Evolutionary conservation across 1,140 invertebrate genomes (phyloP), one percentile per base, ranked within the genome.

Genomic region (Zophobas atratus): DNA sequence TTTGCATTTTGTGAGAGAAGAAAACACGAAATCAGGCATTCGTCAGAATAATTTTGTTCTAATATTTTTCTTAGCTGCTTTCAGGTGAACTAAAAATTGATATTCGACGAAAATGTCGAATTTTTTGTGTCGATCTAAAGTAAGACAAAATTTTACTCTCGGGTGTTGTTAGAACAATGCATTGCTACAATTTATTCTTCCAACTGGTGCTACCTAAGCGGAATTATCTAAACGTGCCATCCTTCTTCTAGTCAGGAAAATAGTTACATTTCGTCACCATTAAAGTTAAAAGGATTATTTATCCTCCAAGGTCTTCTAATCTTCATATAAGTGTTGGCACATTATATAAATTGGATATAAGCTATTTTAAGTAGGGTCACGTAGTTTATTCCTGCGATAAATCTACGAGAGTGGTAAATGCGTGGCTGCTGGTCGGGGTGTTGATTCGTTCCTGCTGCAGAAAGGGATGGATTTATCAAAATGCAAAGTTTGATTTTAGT

Each of bases 321-420:
- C 60, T 67, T 39, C 39, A 67, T 67, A 43, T 39, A 67, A 67
- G 60, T 73, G 70, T 72, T 53, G 4, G n/a, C 51, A 72, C 51
- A 51, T 73, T 73, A 53, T 53, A 73, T 73, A 73, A 73, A 73
- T 73, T 73, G 71, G 55, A 73, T 73, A 43, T 73, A 73, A 73
- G 55, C 71, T 53, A 53, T 73, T 73, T 73, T 73, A 73, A 55
- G 55, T 56, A 73, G 71, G 71, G 55, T 56, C 71, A 56, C 49
- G 71, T 55, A 73, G 51, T 67, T 67, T 67, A 67, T 67, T 60
- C 56, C 60, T 67, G 60, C 39, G 43, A 67, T 67, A 67, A 67
- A 67, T 67, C 60, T 67, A n/a, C 60, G 60, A 67, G 60, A 67
- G 60, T 67, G 60, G 60, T 67, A 67, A 67, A 67, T 67, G 60